phyloP scores from a whole-genome alignment of 2,113 vertebrate genomes.

The Megaceryle maxima region DNA sequence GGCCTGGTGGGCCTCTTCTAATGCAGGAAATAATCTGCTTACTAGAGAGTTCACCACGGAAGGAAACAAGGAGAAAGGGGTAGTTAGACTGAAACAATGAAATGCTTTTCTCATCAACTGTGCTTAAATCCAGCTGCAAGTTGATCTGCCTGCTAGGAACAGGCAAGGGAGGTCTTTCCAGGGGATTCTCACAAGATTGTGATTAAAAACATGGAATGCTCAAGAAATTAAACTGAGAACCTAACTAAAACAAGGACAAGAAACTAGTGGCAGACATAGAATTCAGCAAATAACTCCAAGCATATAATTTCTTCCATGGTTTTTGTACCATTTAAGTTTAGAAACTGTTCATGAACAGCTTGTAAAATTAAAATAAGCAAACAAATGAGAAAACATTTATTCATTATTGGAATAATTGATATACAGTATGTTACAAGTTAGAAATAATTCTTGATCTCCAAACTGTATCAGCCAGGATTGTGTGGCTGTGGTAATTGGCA shows the following conservation, averaged over 20 bases:
- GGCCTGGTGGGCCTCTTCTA: not conserved
- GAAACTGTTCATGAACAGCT: not conserved
- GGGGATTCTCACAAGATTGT: not conserved
- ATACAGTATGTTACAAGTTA: not conserved
- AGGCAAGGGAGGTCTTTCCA: not conserved
- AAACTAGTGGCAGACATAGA: not conserved
- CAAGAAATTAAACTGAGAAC: not conserved
- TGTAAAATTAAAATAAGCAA: conserved; percentile 10
- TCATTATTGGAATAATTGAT: not conserved
- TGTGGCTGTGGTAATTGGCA: not conserved
- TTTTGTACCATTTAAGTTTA: not conserved
- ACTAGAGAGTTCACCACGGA: not conserved
- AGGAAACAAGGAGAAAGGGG: conserved; percentile 9
- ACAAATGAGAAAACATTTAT: not conserved
- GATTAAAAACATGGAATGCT: not conserved
- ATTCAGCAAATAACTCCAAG: not conserved
- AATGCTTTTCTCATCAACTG: conserved; percentile 32
- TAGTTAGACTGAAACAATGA: not conserved
- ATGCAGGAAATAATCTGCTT: not conserved
- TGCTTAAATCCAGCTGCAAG: not conserved
- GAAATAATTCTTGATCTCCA: not conserved
- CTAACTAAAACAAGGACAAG: not conserved
- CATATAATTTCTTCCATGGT: not conserved
- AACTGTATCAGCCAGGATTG: not conserved
- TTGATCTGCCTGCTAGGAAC: not conserved